phyloP scores from a whole-genome alignment of 2,797 vertebrate genomes.

The Muscicapa comitata region DNA sequence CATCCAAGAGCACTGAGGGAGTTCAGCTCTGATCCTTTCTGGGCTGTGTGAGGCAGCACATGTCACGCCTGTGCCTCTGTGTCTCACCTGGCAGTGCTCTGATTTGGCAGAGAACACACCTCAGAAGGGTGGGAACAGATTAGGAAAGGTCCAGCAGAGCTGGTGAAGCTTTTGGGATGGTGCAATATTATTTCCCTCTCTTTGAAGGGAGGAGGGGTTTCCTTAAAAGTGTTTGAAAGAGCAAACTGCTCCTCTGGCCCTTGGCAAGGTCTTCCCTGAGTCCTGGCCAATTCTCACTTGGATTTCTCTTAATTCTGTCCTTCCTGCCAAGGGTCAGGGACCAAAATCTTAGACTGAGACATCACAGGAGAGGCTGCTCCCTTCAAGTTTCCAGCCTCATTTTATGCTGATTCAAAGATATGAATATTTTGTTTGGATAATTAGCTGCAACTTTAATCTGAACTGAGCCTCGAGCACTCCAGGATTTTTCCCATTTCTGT shows the following conservation, averaged over 20 bases:
- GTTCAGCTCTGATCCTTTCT: accelerated
- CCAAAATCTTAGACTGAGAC: not conserved
- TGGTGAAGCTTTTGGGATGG: not conserved
- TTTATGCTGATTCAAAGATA: constrained; percentile 25
- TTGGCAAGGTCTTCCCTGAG: not conserved
- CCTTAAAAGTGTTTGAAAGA: not conserved
- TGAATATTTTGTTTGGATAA: not conserved
- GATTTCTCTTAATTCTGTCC: not conserved
- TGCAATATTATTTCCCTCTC: not conserved
- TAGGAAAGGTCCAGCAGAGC: not conserved
- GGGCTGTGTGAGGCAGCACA: not conserved
- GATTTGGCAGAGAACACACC: not conserved
- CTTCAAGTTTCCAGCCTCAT: not conserved
- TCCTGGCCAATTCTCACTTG: not conserved
- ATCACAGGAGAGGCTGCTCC: not conserved
- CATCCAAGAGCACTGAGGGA: not conserved
- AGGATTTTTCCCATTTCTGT: not conserved
- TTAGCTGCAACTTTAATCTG: constrained; percentile 26
- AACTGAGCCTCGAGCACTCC: not conserved
- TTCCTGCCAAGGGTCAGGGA: not conserved
- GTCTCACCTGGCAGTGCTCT: not conserved
- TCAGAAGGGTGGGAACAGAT: not conserved
- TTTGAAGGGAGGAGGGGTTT: not conserved
- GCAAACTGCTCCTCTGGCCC: not conserved
- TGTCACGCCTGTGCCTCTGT: not conserved